Percentiles rank a stretch among this genome's conserved stretches.
Evolutionary conservation across 2,113 vertebrate genomes (phyloP).

Genomic region (Ardeotis arabs): DNA sequence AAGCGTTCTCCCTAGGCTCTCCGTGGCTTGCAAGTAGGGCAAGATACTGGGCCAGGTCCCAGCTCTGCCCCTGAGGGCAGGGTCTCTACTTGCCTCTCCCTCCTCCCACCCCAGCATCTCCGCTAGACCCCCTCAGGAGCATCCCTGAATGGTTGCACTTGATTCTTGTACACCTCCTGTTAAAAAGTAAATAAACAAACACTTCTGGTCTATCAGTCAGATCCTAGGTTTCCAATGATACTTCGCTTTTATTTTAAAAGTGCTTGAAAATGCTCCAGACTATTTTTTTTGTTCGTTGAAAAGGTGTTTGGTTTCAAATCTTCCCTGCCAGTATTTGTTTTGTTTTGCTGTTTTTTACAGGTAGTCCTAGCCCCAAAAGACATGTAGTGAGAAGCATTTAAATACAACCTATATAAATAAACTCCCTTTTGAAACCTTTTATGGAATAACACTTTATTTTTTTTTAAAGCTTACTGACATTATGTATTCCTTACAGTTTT

Average conservation of each 20-base stretch:
- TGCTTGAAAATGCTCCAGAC: neutral
- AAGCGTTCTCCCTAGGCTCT: neutral
- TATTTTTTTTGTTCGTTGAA: neutral
- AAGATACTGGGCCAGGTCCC: too few species aligned
- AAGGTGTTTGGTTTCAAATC: neutral
- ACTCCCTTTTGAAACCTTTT: neutral
- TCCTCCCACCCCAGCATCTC: neutral
- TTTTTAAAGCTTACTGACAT: neutral
- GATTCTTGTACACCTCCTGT: neutral
- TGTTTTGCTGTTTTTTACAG: neutral
- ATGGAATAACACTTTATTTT: neutral
- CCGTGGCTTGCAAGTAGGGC: rapidly evolving
- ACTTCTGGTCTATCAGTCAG: too few species aligned
- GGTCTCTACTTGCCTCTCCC: neutral
- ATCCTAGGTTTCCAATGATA: neutral
- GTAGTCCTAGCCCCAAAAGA: neutral
- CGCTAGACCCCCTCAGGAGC: neutral
- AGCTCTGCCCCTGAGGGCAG: neutral
- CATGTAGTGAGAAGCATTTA: neutral
- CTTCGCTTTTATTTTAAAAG: neutral
- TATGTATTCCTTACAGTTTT: neutral
- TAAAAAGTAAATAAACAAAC: neutral
- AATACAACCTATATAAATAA: neutral
- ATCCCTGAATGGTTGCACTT: neutral
- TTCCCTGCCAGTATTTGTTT: neutral